Base-by-base conservation (phyloP, 2,797 vertebrate species). In the Acrossocheilus fasciatus region DNA sequence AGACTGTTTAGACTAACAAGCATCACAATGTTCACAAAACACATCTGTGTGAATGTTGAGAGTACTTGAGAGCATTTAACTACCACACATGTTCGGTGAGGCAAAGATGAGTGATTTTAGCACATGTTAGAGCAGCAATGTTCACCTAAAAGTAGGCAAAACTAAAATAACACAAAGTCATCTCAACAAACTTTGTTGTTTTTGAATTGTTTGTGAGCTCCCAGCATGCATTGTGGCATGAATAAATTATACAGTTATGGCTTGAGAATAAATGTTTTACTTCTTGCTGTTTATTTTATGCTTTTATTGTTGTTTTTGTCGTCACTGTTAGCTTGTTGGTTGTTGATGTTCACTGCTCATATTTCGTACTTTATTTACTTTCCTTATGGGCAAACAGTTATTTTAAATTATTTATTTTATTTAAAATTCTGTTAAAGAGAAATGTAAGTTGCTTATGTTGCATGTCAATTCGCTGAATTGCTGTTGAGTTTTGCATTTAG, bases 281-380 rank as follows among this genome's bases (percentile, higher is more conserved):
- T 64, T 30, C 30, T 34, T 68, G 17, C 34, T 36, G 15, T 68
- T 68, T 78, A 59, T 59, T n/a, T 41, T 39, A 59, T n/a, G 20
- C 20, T 41, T 78, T 41, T 41, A 78, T 59, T 57, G 6, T 41
- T 78, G 34, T 62, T 78, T 57, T 78, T 62, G 36, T 59, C 52
- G 41, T 77, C 12, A 41, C 6, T 8, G 52, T n/a, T n/a, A 15
- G 50, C 8, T 75, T 43, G 1, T 23, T 73, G 39, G 45, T 15
- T 78, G 11, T 79, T 26, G 36, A 26, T 79, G 23, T 43, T 62
- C 9, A 64, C 7, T 39, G 34, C 18, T 76, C 30, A 11, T 20
- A 20, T 11, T 23, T 17, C 4, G 3, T 23, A 50, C 30, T 41
- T 54, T 78, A 57, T 76, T 75, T 34, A 41, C 2, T 45, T 74